Evolutionary conservation across 2,113 vertebrate species (phyloP).

Genomic region (Macrotis lagotis): DNA sequence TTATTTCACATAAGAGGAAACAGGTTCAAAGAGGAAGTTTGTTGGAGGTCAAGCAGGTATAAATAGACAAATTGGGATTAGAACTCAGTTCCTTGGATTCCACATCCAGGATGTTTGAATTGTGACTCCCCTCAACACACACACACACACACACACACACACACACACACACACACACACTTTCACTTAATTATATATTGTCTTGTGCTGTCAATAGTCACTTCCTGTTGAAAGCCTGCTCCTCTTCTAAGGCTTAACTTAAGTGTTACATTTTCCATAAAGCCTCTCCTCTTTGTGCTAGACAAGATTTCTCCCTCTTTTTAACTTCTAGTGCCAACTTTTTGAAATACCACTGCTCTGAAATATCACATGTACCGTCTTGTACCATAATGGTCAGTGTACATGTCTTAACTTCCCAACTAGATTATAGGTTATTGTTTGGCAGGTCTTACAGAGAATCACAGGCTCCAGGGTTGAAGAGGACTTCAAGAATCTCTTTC

Average conservation of each 20-base stretch:
- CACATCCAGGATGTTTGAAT: not conserved
- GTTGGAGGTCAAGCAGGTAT: not conserved
- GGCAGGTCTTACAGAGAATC: not conserved
- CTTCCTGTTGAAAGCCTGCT: not conserved
- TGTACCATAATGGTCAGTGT: not conserved
- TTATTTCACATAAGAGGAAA: not conserved
- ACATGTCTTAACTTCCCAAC: not conserved
- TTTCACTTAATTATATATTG: not conserved
- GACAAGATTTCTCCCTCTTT: not conserved
- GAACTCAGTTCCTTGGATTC: not conserved
- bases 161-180: too few relatives aligned
- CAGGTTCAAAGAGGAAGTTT: not conserved
- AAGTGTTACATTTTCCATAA: not conserved
- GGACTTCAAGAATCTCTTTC: not conserved
- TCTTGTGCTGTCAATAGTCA: not conserved
- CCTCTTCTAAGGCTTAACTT: not conserved
- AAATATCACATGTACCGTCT: too few relatives aligned
- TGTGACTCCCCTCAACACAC: too few relatives aligned
- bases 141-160: too few relatives aligned
- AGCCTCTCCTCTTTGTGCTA: too few relatives aligned
- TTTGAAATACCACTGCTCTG: not conserved
- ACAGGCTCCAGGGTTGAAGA: not conserved
- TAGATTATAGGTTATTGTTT: not conserved
- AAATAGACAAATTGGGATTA: not conserved
- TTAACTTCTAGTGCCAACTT: not conserved